These are phyloP conservation scores for Fulica atra DNA, from an alignment of 2,113 vertebrate species.

Conservation along the genomic window DNA sequence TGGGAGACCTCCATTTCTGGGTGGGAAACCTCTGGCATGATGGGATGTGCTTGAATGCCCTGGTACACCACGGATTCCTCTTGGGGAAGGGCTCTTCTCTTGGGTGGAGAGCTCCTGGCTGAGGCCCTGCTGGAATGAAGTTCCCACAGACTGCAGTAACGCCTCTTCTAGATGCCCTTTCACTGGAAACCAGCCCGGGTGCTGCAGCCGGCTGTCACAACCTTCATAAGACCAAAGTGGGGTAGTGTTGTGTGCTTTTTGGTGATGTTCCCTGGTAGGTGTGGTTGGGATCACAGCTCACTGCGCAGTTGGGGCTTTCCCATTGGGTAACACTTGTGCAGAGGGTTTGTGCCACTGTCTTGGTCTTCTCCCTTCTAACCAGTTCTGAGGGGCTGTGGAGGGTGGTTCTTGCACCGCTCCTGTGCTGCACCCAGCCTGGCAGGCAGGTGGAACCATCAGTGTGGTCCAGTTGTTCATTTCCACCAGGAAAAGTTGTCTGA, in stretches of 20 bases:
- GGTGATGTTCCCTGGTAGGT: background rate
- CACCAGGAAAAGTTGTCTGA: background rate
- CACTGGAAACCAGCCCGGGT: background rate
- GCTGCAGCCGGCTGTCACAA: too few species aligned
- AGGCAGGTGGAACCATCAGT: background rate
- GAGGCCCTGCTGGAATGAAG: background rate
- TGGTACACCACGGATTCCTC: background rate
- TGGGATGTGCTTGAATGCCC: background rate
- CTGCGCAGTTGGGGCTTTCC: background rate
- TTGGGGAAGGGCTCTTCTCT: background rate
- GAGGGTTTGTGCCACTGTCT: background rate
- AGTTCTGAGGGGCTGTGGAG: background rate
- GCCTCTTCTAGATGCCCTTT: background rate
- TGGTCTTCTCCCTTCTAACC: background rate
- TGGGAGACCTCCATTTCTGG: background rate
- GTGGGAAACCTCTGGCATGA: background rate
- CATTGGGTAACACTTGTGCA: fast-evolving
- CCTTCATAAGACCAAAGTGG: fast-evolving
- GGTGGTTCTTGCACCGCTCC: background rate
- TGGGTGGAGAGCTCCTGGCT: background rate
- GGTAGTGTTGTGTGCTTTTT: background rate
- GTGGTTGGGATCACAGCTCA: fast-evolving
- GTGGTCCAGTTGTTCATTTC: fast-evolving
- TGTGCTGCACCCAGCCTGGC: background rate
- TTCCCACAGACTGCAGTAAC: background rate